Evolutionary conservation across 2,888 invertebrate genomes (phyloP), one percentile per base, ranked within the genome.

Genomic region (Nowickia ferox): DNA sequence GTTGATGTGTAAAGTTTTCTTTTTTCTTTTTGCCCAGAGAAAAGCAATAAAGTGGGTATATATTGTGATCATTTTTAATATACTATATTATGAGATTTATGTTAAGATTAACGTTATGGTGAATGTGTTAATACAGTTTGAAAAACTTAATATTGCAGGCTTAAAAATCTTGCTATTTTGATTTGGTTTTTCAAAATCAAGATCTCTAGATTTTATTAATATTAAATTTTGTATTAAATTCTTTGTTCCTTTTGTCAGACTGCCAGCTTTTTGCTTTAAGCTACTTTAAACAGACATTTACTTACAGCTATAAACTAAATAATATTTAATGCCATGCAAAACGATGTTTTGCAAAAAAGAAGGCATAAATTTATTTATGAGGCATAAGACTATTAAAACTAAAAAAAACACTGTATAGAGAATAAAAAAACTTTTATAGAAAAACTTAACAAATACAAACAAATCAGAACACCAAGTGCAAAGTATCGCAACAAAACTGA

Each of bases 331-430:
- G 63, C 42, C 65, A 51, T 57, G 51, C 76, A 63, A 66, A 66
- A 71, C 9, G 46, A 53, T 72, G 65, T 11, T 22, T 44, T 46
- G 74, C 30, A 30, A 30, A 19, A 53, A 59, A 30, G 2, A 66
- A 46, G 44, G 69, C 85, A 85, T 82, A 82, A 78, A 85, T 78
- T 85, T 85, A 85, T 85, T 85, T 85, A 85, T 85, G 82, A 85
- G 81, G 77, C 85, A 85, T 82, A 77, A 85, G 85, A 74, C 81
- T 85, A 81, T 85, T 85, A 85, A 85, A 81, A 57, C 68, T 59
- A 30, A 61, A 84, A 74, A 78, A 85, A 84, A 30, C 40, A 42
- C 66, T 76, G 82, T 65, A 75, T 69, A 46, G 17, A 66, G 13
- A 57, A 30, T 17, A 68, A 57, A 69, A 75, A 46, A 68, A 63